Base-by-base conservation (phyloP, 2,113 vertebrate species). In the Aptenodytes patagonicus region DNA sequence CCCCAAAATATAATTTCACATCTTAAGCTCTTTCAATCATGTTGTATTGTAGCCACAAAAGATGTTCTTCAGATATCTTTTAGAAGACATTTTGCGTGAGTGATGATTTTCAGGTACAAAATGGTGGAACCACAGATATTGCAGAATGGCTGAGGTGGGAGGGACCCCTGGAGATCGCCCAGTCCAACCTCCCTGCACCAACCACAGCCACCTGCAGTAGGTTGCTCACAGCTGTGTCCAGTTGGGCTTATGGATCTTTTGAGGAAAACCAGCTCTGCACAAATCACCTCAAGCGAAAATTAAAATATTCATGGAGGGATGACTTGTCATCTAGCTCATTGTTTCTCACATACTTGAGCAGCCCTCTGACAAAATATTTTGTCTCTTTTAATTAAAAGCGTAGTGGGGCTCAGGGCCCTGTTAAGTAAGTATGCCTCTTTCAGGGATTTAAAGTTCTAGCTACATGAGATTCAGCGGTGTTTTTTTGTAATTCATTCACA, bases 161-260 rank as follows among this genome's bases (percentile, higher is more conserved):
- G 8, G 11, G 4, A 61, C 5, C 12, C 26, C 19, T 36, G 61
- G 20, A 29, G 36, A 47, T 15, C 5, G 0, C 34, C 6, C n/a
- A 21, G 10, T 34, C 32, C 12, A 42, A 29, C 17, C 0, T 0
- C 6, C 12, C 14, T 18, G 22, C 29, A 61, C 5, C 71, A 57
- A 3, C 17, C 31, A 70, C 12, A 38, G 61, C 25, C 36, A 42
- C 17, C 46, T 58, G 62, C 46, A 68, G 12, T 31, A 42, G 11
- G 22, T 29, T 87, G 36, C 31, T 88, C 42, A 58, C 18, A 2
- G 3, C 28, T 87, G 20, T 28, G 5, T 54, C 68, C n/a, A 22
- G 3, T 5, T 54, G 2, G 22, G 6, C 2, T 83, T 57, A 66
- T 5, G 51, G 20, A 21, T 70, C 34, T 83, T 38, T 51, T 44